These are phyloP conservation scores for Drosophila mojavensis DNA, from an alignment of 1,140 invertebrate species.

Conservation along the genomic window DNA sequence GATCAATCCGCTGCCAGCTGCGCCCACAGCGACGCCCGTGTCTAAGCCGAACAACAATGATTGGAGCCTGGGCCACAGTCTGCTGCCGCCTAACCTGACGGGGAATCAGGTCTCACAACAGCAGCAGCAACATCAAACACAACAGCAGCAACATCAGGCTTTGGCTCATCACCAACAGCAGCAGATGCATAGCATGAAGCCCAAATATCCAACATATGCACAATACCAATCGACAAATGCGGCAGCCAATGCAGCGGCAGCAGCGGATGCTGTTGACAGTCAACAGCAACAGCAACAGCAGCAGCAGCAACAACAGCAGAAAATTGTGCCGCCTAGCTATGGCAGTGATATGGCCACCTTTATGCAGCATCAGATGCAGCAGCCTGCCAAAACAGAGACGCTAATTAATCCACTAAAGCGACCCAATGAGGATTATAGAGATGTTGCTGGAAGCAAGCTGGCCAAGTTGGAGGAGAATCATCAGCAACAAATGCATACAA, in stretches of 20 bases:
- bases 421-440: conserved; percentile 63
- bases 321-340: conserved; percentile 64
- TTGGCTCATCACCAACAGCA: conserved; percentile 40
- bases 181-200: conserved; percentile 54
- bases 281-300: conserved; percentile 44
- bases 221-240: conserved; percentile 80
- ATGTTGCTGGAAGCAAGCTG: conserved; percentile 45
- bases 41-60: conserved; percentile 54
- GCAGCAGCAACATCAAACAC: conserved; percentile 34
- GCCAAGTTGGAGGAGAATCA: conserved; percentile 58
- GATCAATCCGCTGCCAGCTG: conserved; percentile 58
- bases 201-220: conserved; percentile 76
- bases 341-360: conserved; percentile 76
- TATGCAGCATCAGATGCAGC: conserved; percentile 78
- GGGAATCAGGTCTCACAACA: conserved; percentile 20
- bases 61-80: conserved; percentile 61
- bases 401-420: conserved; percentile 70
- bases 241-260: conserved; percentile 69
- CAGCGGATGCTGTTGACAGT: conserved; percentile 57
- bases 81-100: conserved; percentile 49
- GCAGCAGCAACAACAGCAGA: conserved; percentile 29
- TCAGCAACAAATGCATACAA: conserved; percentile 70
- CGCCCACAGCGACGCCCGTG: conserved; percentile 20
- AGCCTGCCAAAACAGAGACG: conserved; percentile 64
- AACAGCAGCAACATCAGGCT: conserved; percentile 53